Evolutionary conservation across 2,888 invertebrate genomes (phyloP).

Genomic region (Crossocerus cetratus): DNA sequence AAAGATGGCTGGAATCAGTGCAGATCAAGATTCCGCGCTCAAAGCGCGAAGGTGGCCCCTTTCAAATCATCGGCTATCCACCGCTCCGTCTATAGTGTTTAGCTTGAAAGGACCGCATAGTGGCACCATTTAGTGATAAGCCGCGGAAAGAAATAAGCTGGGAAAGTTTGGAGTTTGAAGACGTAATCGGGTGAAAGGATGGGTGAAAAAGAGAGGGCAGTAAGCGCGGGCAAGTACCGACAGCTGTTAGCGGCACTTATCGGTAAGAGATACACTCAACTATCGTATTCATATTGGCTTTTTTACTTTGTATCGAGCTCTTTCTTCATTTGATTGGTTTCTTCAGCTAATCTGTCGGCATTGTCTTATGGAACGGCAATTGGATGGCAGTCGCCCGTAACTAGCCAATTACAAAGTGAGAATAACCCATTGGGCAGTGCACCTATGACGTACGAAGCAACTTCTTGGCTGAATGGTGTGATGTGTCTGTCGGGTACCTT

Average conservation of each 20-base stretch:
- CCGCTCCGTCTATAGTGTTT: background rate
- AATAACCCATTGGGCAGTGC: constrained; percentile 74
- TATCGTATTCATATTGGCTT: background rate
- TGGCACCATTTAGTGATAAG: too few relatives aligned
- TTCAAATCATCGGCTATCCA: background rate
- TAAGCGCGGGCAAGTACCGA: constrained; percentile 48
- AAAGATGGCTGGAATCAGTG: constrained; percentile 31
- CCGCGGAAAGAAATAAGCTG: constrained; percentile 24
- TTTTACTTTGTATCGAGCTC: background rate
- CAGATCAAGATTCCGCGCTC: constrained; percentile 5
- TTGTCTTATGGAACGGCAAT: constrained; percentile 75
- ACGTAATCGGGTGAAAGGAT: background rate
- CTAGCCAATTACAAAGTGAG: constrained; percentile 75
- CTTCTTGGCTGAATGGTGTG: constrained; percentile 80
- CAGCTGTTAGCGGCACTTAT: constrained; percentile 56
- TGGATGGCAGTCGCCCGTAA: constrained; percentile 81
- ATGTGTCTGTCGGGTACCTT: constrained; percentile 80
- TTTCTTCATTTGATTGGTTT: constrained; percentile 20
- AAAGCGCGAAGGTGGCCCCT: background rate
- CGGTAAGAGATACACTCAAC: constrained; percentile 38
- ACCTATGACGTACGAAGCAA: constrained; percentile 77
- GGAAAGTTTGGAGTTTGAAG: constrained; percentile 58
- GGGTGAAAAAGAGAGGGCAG: constrained; percentile 11
- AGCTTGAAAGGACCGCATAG: too few relatives aligned
- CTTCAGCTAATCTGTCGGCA: constrained; percentile 75